A percentile compares a stretch with the other conserved stretches of the same genome.
Conservation (phyloP, 2,888 invertebrate genomes). For the Synanthedon formicaeformis region DNA sequence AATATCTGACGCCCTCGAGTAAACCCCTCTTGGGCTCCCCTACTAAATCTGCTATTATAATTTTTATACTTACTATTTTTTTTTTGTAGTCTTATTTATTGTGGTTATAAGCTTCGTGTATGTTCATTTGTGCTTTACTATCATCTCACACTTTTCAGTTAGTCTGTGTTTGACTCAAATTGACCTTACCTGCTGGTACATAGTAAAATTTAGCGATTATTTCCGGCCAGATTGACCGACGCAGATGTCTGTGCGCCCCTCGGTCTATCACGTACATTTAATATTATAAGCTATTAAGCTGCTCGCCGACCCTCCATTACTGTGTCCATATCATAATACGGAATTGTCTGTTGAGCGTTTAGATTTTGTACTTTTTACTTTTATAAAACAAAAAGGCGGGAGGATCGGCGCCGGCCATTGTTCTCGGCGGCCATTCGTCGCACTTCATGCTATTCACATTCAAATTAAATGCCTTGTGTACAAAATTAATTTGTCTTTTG, state of each 20-base stretch:
- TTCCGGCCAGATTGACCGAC: slow-evolving; percentile 27
- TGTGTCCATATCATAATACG: slow-evolving; percentile 68
- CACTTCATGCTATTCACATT: slow-evolving; percentile 71
- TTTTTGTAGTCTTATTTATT: too few species aligned
- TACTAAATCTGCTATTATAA: too few species aligned
- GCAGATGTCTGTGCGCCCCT: slow-evolving; percentile 22
- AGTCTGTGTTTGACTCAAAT: neutral
- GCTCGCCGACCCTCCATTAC: slow-evolving; percentile 61
- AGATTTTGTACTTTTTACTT: slow-evolving; percentile 64
- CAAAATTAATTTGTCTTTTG: slow-evolving; percentile 72
- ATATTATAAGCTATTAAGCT: slow-evolving; percentile 67
- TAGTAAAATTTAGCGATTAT: slow-evolving; percentile 30
- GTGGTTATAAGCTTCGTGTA: too few species aligned
- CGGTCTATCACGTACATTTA: slow-evolving; percentile 57
- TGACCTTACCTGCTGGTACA: neutral
- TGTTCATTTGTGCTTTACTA: too few species aligned
- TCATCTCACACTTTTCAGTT: neutral
- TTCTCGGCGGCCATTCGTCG: slow-evolving; percentile 67
- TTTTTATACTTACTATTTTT: too few species aligned
- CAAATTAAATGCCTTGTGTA: slow-evolving; percentile 70
- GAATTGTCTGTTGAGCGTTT: slow-evolving; percentile 62
- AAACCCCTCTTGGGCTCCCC: too few species aligned
- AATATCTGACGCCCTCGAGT: too few species aligned
- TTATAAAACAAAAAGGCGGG: slow-evolving; percentile 47
- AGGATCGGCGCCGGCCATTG: slow-evolving; percentile 65